Evolutionary conservation across 1,140 invertebrate species (phyloP).

Genomic region (Meloidogyne chitwoodi): DNA sequence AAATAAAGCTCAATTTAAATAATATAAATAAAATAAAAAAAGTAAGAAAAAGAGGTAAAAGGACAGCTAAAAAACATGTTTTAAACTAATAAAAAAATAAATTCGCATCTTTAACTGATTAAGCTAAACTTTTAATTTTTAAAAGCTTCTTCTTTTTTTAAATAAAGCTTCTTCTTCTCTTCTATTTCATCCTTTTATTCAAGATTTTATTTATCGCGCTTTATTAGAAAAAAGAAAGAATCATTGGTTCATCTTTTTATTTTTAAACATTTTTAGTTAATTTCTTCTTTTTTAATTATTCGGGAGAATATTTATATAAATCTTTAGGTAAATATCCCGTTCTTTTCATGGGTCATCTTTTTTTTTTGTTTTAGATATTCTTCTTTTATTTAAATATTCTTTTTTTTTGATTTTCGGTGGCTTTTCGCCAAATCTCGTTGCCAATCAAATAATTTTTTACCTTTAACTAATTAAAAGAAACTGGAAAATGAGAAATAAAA

Average conservation of each 20-base stretch:
- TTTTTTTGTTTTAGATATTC: neutral
- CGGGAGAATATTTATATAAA: neutral
- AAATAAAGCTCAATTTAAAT: no score
- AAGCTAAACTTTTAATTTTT: neutral
- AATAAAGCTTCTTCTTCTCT: neutral
- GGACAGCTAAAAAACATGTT: neutral
- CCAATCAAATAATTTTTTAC: neutral
- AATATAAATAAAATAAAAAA: neutral
- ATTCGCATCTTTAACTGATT: neutral
- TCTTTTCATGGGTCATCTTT: neutral
- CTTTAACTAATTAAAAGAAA: neutral
- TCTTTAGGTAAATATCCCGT: neutral
- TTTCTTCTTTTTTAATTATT: neutral
- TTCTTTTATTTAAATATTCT: neutral
- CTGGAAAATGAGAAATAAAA: neutral
- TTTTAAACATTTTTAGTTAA: neutral
- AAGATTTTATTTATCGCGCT: neutral
- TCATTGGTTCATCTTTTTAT: neutral
- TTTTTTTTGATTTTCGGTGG: neutral
- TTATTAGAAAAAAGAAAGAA: neutral
- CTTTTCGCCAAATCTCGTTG: neutral
- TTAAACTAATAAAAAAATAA: neutral
- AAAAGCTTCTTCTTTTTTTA: neutral
- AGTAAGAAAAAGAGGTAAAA: neutral
- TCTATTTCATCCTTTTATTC: neutral